Evolutionary conservation across 2,888 invertebrate species (phyloP).

Genomic region (Mactromeris polynyma): DNA sequence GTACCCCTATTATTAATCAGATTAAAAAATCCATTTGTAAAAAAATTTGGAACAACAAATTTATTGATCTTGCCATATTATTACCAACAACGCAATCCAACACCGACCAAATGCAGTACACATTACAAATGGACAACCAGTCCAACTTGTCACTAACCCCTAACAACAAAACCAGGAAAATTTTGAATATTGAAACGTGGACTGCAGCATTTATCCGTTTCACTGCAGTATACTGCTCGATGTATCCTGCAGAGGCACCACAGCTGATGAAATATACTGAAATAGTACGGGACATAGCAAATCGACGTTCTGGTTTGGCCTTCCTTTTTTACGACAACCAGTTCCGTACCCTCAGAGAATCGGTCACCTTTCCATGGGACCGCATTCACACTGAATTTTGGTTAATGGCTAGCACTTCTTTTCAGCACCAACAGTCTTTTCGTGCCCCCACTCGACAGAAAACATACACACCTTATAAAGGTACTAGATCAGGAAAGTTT

Average conservation of each 20-base stretch:
- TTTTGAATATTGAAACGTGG: neutral
- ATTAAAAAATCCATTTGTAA: slow-evolving; percentile 26
- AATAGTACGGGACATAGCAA: slow-evolving; percentile 28
- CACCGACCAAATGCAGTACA: neutral
- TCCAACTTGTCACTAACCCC: slow-evolving; percentile 13
- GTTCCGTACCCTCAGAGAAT: slow-evolving; percentile 23
- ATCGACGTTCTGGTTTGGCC: slow-evolving; percentile 12
- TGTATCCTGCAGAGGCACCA: neutral
- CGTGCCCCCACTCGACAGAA: neutral
- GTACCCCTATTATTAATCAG: slow-evolving; percentile 26
- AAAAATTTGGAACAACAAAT: slow-evolving; percentile 27
- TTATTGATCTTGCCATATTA: slow-evolving; percentile 21
- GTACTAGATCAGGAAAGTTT: neutral
- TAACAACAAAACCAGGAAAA: neutral
- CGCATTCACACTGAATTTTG: slow-evolving; percentile 38
- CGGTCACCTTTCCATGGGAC: slow-evolving; percentile 34
- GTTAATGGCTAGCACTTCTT: slow-evolving; percentile 39
- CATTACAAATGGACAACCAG: slow-evolving; percentile 20
- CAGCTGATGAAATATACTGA: slow-evolving; percentile 34
- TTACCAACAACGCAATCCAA: neutral
- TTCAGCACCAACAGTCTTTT: neutral
- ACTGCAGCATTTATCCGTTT: slow-evolving; percentile 37
- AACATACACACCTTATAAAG: too few species aligned
- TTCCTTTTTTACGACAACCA: slow-evolving; percentile 33
- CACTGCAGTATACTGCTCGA: too few species aligned